These are phyloP conservation scores for Sylvia atricapilla DNA, from an alignment of 2,113 vertebrate genomes.

Conservation along the genomic window DNA sequence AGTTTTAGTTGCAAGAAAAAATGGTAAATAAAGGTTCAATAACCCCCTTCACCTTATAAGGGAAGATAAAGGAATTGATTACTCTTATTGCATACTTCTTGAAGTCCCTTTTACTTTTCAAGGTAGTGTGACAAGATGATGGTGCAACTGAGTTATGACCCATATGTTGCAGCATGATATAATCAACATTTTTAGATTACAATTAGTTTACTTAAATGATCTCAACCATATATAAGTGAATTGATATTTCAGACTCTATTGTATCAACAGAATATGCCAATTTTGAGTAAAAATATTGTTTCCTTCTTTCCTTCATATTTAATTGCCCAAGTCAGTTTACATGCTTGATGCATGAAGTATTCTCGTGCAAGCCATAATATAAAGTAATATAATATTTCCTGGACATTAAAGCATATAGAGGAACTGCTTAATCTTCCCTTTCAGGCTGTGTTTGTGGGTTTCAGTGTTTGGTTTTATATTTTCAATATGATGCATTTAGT, in stretches of 20 bases:
- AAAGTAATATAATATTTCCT: background rate
- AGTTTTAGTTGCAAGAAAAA: background rate
- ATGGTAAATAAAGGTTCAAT: background rate
- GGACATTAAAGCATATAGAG: background rate
- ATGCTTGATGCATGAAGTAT: background rate
- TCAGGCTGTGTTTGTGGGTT: background rate
- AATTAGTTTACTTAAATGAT: background rate
- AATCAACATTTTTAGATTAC: background rate
- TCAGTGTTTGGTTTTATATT: background rate
- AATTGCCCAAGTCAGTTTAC: background rate
- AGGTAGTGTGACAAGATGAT: background rate
- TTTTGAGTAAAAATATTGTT: background rate
- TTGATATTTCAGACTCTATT: background rate
- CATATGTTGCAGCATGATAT: background rate
- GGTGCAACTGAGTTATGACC: background rate
- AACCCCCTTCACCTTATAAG: background rate
- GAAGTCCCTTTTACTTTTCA: background rate
- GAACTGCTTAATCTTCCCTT: background rate
- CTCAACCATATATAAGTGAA: background rate
- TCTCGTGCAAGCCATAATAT: background rate
- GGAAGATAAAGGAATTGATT: background rate
- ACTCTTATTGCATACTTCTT: background rate
- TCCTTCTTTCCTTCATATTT: background rate
- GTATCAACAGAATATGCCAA: fast-evolving
- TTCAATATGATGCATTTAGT: background rate